Evolutionary conservation across 2,113 vertebrate species (phyloP), one percentile per base, ranked within the genome.

Genomic region (Chaetodon auriga): DNA sequence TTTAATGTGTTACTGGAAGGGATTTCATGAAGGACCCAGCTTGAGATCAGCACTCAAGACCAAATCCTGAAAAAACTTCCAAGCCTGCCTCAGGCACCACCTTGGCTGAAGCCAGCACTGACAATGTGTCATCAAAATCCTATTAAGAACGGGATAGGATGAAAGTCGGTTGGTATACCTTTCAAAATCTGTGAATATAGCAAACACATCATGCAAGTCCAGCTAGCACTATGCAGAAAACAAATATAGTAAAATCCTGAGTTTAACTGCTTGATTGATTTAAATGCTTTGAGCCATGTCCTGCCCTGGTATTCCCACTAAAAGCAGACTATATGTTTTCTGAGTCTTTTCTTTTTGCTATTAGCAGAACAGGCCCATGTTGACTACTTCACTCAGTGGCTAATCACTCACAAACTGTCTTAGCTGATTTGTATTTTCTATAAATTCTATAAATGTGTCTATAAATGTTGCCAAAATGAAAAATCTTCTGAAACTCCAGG

Each of bases 11-110:
- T 25, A 68, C 75, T 70, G 43, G 4, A 23, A 43, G 55, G 65
- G 41, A 49, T 80, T 80, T 73, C 58, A 80, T 80, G n/a, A 78
- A 63, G 14, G 45, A 57, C 46, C 12, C 58, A 75, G 77, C 53
- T 58, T 64, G 68, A 82, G 55, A 72, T 71, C 57, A 68, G 23
- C n/a, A 19, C 36, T 66, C 19, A 45, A 68, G 16, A 55, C 38
- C 4, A 57, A 74, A 81, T 72, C 57, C 48, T 63, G 41, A 64
- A 49, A 18, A 48, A 25, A 2, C 14, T 54, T 58, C 21, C 30
- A 54, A 74, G 51, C 45, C 21, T 69, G 77, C 81, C 68, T 41
- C 1, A 68, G 85, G 77, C 45, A 7, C 38, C 5, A 4, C 35
- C 25, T 75, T 70, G 23, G 54, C 64, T 35, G 7, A 1, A 77